Percentiles rank a stretch among this genome's conserved stretches.
These are phyloP conservation scores for Neopipo cinnamomea DNA, from an alignment of 2,113 vertebrate genomes.

Conservation along the genomic window DNA sequence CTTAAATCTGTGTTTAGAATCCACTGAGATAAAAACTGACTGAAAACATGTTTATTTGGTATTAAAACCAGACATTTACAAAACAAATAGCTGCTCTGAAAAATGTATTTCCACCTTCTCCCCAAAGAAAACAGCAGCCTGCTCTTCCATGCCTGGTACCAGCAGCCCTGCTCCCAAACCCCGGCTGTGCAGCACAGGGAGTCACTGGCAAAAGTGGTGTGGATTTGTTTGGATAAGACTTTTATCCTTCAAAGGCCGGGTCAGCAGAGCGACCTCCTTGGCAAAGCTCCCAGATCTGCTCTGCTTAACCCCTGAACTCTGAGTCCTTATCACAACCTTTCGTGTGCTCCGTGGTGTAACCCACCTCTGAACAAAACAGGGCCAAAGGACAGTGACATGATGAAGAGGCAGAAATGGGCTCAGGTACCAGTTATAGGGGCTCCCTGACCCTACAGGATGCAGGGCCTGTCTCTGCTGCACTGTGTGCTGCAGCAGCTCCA, in stretches of 20 bases:
- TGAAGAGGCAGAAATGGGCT: neutral
- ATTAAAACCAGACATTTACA: neutral
- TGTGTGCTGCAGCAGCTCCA: conserved; percentile 23
- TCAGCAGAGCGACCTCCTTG: neutral
- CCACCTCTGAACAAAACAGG: neutral
- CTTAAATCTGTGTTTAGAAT: neutral
- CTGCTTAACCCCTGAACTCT: conserved; percentile 61
- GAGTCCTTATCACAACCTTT: neutral
- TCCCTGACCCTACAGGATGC: neutral
- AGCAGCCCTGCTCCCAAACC: neutral
- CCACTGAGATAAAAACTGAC: neutral
- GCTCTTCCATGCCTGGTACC: neutral
- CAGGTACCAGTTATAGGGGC: neutral
- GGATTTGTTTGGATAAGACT: conserved; percentile 68
- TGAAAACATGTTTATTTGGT: neutral
- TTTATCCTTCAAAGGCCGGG: conserved; percentile 64
- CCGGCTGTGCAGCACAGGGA: conserved; percentile 17
- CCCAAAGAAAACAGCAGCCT: neutral
- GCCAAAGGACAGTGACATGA: neutral
- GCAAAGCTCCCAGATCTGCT: conserved; percentile 56
- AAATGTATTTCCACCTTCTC: neutral
- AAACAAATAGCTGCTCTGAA: neutral
- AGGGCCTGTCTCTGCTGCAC: neutral
- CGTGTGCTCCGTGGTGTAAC: neutral
- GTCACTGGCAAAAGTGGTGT: conserved; percentile 42